Conservation (phyloP, 2,888 invertebrate genomes). For the Drosophila barbarae region DNA sequence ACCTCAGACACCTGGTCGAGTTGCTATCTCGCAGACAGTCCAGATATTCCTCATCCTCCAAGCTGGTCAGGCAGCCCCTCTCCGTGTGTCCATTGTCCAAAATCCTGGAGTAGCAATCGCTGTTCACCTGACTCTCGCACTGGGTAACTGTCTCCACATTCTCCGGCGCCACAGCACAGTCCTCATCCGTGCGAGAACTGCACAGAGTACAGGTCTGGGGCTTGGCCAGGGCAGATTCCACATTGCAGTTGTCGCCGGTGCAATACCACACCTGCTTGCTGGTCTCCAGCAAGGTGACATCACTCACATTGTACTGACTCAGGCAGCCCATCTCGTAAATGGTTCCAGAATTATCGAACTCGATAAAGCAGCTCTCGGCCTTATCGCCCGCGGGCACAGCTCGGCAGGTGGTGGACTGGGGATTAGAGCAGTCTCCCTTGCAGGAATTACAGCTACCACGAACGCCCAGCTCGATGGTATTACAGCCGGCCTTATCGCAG, state of each 20-base stretch:
- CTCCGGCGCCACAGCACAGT: conserved; percentile 64
- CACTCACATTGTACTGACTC: conserved; percentile 66
- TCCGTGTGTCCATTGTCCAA: conserved; percentile 70
- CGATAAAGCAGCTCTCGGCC: conserved; percentile 69
- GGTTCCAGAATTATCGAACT: conserved; percentile 49
- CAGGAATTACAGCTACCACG: conserved; percentile 69
- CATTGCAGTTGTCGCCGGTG: conserved; percentile 71
- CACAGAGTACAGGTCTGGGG: conserved; percentile 61
- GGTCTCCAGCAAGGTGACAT: conserved; percentile 46
- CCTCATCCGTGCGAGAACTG: conserved; percentile 63
- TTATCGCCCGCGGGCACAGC: conserved; percentile 49
- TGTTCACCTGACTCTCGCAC: conserved; percentile 56
- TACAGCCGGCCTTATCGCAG: conserved; percentile 61
- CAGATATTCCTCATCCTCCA: conserved; percentile 62
- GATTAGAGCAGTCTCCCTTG: conserved; percentile 62
- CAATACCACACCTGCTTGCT: conserved; percentile 69
- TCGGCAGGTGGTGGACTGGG: conserved; percentile 55
- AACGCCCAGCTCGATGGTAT: conserved; percentile 60
- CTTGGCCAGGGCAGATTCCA: conserved; percentile 52
- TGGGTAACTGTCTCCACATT: conserved; percentile 25
- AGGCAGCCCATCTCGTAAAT: conserved; percentile 69
- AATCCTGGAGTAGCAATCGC: conserved; percentile 70
- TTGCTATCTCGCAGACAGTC: conserved; percentile 57
- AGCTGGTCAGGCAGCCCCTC: conserved; percentile 68
- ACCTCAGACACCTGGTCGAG: conserved; percentile 57